Conservation (phyloP, 2,113 vertebrate genomes). For the Ceyx margarethae region DNA sequence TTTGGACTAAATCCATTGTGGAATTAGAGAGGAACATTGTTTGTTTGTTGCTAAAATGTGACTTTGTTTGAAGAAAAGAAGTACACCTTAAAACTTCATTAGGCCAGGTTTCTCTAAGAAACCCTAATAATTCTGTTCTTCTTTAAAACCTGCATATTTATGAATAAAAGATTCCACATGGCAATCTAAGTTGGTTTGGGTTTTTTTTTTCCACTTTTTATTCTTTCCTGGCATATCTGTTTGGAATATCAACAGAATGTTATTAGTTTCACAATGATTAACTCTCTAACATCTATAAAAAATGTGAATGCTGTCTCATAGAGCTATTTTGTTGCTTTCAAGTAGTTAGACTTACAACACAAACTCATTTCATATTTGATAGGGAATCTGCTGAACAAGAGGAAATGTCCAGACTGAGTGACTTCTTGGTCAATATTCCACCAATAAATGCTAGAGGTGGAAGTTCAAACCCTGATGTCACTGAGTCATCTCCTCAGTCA, state of each 20-base stretch:
- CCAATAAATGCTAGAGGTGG: not conserved
- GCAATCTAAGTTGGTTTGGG: not conserved
- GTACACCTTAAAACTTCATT: not conserved
- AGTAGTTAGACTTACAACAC: not conserved
- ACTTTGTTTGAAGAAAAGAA: not conserved
- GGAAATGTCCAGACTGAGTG: not conserved
- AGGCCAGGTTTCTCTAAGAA: constrained; percentile 9
- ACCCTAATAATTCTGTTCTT: not conserved
- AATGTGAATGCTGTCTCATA: not conserved
- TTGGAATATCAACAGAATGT: not conserved
- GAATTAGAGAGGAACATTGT: fast-evolving
- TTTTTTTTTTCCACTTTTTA: not conserved
- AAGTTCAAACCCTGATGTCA: not conserved
- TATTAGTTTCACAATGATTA: not conserved
- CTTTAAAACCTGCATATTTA: not conserved
- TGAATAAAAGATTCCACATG: not conserved
- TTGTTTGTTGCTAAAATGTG: not conserved
- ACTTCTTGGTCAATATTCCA: not conserved
- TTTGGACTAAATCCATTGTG: not conserved
- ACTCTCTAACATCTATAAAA: not conserved
- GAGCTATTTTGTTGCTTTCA: not conserved
- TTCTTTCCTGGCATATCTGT: not conserved
- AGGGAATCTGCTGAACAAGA: constrained; percentile 13
- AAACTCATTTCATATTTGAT: not conserved
- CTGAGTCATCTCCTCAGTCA: not conserved